Conservation (phyloP, 2,888 invertebrate species). For the Pammene fasciana region DNA sequence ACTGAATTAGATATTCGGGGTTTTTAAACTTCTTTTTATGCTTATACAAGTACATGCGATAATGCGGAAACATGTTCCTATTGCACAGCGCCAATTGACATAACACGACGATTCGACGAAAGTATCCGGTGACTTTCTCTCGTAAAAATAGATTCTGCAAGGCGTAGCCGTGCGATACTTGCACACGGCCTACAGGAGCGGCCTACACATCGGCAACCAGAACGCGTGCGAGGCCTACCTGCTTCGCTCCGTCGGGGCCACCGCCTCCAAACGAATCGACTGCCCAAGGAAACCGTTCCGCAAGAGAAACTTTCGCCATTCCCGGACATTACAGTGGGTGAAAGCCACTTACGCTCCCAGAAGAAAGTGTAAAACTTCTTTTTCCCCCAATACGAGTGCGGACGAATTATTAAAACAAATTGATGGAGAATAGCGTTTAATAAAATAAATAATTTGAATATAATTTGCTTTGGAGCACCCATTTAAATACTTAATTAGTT, state of each 20-base stretch:
- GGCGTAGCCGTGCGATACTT: slow-evolving; percentile 72
- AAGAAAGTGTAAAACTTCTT: slow-evolving; percentile 54
- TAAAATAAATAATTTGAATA: slow-evolving; percentile 41
- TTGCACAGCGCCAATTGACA: too few relatives aligned
- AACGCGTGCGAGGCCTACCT: slow-evolving; percentile 69
- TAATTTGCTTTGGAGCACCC: slow-evolving; percentile 50
- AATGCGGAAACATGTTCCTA: too few relatives aligned
- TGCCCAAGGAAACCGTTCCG: slow-evolving; percentile 54
- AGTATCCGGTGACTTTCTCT: not conserved
- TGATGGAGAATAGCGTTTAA: slow-evolving; percentile 58
- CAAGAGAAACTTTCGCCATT: slow-evolving; percentile 56
- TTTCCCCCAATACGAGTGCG: slow-evolving; percentile 65
- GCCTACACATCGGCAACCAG: slow-evolving; percentile 71
- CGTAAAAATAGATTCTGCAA: slow-evolving; percentile 66
- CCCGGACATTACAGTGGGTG: slow-evolving; percentile 71
- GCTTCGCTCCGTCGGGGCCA: slow-evolving; percentile 66
- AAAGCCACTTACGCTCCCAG: slow-evolving; percentile 57
- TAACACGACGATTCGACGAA: too few relatives aligned
- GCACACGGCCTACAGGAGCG: slow-evolving; percentile 75
- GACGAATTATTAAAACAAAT: slow-evolving; percentile 74
- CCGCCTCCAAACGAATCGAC: slow-evolving; percentile 50
- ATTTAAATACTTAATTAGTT: slow-evolving; percentile 29
- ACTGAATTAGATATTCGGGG: too few relatives aligned
- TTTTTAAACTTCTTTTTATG: too few relatives aligned
- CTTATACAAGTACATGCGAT: too few relatives aligned